phyloP scores from a whole-genome alignment of 2,797 vertebrate genomes.

The Salmo trutta region DNA sequence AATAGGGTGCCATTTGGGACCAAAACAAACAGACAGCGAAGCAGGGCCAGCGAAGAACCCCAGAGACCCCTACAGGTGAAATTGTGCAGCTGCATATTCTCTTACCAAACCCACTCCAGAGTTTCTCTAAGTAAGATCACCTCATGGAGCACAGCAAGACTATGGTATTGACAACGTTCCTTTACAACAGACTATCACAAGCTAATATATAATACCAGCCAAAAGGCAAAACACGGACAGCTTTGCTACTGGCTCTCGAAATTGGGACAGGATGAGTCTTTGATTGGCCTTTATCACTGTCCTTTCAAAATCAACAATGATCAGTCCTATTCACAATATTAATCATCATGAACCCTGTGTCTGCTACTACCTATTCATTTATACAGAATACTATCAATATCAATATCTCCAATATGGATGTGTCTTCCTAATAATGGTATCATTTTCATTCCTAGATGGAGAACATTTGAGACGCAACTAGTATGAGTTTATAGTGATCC shows the following conservation, averaged over 20 bases:
- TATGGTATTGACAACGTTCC: not conserved
- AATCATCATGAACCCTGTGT: not conserved
- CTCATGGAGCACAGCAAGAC: not conserved
- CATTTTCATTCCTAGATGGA: not conserved
- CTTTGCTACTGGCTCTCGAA: not conserved
- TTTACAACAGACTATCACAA: not conserved
- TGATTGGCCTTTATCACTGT: not conserved
- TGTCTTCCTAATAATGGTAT: not conserved
- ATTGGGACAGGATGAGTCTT: not conserved
- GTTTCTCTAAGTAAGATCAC: not conserved
- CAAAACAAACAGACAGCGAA: not conserved
- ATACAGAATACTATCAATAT: not conserved
- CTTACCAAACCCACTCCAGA: not conserved
- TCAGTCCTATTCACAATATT: not conserved
- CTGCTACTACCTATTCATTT: not conserved
- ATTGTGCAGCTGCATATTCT: conserved; percentile 34
- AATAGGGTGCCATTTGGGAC: not conserved
- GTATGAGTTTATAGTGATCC: not conserved
- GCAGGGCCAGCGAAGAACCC: conserved; percentile 50
- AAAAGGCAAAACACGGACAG: not conserved
- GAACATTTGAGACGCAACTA: not conserved
- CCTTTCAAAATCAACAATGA: not conserved
- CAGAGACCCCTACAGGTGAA: conserved; percentile 74
- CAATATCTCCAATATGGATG: not conserved
- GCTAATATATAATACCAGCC: not conserved